These are phyloP conservation scores for Hetaerina americana DNA, from an alignment of 1,140 invertebrate species.

Conservation along the genomic window DNA sequence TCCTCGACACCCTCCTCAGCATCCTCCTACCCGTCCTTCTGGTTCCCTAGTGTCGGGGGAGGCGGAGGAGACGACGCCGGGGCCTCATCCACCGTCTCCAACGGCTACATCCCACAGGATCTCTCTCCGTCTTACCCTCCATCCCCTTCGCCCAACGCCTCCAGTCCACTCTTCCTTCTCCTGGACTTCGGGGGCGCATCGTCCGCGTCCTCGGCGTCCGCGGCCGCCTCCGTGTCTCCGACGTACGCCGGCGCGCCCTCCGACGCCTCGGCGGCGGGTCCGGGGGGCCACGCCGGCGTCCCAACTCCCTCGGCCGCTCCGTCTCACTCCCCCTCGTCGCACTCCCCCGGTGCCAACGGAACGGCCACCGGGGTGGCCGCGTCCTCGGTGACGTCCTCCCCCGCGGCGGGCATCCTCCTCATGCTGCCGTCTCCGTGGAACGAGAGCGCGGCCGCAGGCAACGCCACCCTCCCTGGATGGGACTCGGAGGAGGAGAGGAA, in stretches of 20 bases:
- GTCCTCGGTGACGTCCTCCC: neutral
- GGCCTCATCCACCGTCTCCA: neutral
- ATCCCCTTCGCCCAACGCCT: neutral
- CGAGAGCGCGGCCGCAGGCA: neutral
- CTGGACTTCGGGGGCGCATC: neutral
- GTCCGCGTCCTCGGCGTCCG: neutral
- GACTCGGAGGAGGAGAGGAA: conserved; percentile 34
- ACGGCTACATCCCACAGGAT: neutral
- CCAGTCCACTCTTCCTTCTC: neutral
- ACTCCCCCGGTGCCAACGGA: neutral
- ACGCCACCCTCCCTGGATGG: neutral
- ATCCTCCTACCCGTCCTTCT: neutral
- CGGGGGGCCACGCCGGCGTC: neutral
- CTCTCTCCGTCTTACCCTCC: neutral
- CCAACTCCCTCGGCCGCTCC: neutral
- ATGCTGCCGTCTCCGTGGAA: neutral
- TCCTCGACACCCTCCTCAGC: neutral
- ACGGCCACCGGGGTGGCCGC: neutral
- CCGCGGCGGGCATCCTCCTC: neutral
- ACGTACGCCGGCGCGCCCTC: neutral
- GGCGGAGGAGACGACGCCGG: too few relatives aligned
- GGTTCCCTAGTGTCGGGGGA: neutral
- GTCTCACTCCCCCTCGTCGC: neutral
- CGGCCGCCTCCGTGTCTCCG: neutral
- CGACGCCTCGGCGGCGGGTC: neutral